Percentiles rank a stretch among this genome's conserved stretches.
Conservation (phyloP, 2,888 invertebrate species). For the Spilarctia lutea region DNA sequence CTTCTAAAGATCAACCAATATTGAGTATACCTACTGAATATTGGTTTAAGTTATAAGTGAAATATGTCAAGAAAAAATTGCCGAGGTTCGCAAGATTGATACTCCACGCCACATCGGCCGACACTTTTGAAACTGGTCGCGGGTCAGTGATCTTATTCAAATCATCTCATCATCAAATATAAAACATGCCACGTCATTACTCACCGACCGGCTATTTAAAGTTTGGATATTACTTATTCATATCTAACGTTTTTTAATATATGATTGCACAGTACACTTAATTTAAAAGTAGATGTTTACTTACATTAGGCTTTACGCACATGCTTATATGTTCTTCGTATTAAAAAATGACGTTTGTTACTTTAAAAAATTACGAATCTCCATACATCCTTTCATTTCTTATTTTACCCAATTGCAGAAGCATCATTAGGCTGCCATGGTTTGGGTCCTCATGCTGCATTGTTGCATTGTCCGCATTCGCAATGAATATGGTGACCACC, state of each 20-base stretch:
- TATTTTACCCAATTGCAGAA: too few relatives aligned
- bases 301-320: not conserved
- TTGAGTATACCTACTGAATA: too few relatives aligned
- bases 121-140: constrained; percentile 59
- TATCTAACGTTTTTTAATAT: not conserved
- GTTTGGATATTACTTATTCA: constrained; percentile 4
- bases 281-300: not conserved
- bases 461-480: too few relatives aligned
- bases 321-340: too few relatives aligned
- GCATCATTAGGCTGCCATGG: too few relatives aligned
- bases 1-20: constrained; percentile 16
- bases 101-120: constrained; percentile 59
- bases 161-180: constrained; percentile 52
- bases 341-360: too few relatives aligned
- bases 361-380: too few relatives aligned
- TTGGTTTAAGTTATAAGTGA: constrained; percentile 49
- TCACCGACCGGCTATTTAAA: constrained; percentile 26
- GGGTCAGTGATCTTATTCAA: constrained; percentile 68
- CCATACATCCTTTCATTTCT: too few relatives aligned
- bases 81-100: constrained; percentile 59
- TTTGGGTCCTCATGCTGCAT: too few relatives aligned
- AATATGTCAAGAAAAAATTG: constrained; percentile 47
- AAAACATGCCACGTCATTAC: constrained; percentile 60
- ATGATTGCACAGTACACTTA: not conserved
- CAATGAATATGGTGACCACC: too few relatives aligned